These are phyloP conservation scores for Urophycis tenuis DNA, from an alignment of 2,797 vertebrate genomes.

Conservation along the genomic window DNA sequence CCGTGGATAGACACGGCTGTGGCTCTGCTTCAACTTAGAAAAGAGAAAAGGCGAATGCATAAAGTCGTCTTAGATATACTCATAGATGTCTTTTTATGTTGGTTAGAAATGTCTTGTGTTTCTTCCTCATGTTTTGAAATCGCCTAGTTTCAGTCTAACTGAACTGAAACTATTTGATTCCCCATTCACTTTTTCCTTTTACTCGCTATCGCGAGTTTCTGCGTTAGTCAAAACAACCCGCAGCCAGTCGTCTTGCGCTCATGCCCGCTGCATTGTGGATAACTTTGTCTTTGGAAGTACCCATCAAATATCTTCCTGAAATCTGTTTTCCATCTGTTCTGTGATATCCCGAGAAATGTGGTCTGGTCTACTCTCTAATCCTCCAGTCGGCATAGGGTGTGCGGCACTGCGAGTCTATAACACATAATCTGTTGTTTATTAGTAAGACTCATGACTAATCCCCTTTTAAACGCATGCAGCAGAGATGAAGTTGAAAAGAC, in stretches of 20 bases:
- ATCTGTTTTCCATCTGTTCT: conserved; percentile 55
- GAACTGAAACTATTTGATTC: neutral
- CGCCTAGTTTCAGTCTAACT: neutral
- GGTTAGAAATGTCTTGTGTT: neutral
- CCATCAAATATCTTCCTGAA: conserved; percentile 51
- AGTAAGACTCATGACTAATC: conserved; percentile 58
- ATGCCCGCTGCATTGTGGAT: conserved; percentile 32
- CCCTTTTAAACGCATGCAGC: conserved; percentile 67
- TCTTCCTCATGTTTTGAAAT: neutral
- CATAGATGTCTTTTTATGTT: neutral
- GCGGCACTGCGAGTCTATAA: conserved; percentile 47
- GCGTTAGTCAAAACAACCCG: neutral
- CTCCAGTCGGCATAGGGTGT: conserved; percentile 40
- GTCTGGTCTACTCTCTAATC: conserved; percentile 46
- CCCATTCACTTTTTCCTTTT: neutral
- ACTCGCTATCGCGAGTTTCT: too few relatives aligned
- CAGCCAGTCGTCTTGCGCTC: conserved; percentile 17
- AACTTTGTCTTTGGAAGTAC: conserved; percentile 28
- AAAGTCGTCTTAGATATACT: too few relatives aligned
- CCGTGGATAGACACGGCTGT: too few relatives aligned
- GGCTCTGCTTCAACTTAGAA: too few relatives aligned
- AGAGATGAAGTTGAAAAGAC: conserved; percentile 63
- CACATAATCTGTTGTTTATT: conserved; percentile 74
- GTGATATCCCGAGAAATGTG: conserved; percentile 45
- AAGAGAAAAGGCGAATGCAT: too few relatives aligned